These are phyloP conservation scores for Calosoma granatense DNA, from an alignment of 1,140 invertebrate species.

Conservation along the genomic window DNA sequence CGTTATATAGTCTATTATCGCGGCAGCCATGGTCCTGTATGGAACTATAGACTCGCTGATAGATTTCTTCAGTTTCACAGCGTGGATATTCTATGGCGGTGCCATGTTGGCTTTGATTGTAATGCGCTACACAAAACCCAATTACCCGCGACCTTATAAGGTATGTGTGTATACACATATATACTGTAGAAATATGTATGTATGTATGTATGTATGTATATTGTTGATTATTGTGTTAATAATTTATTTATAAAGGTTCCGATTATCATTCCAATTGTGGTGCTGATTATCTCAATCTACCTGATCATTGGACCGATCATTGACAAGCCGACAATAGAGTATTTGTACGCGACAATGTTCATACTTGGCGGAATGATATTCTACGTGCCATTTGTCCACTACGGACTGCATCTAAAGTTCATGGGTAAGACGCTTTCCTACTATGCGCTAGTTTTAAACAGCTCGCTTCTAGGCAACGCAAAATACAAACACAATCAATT, in stretches of 20 bases:
- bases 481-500: background rate
- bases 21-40: conserved; percentile 73
- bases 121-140: conserved; percentile 77
- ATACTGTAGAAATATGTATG: no score
- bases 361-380: conserved; percentile 79
- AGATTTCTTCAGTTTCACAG: conserved; percentile 91
- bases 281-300: conserved; percentile 80
- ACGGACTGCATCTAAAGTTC: conserved; percentile 66
- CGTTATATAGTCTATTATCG: conserved; percentile 52
- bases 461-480: conserved; percentile 5
- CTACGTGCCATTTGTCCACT: conserved; percentile 89
- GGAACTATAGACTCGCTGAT: conserved; percentile 85
- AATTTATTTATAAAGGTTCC: conserved; percentile 61
- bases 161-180: no score
- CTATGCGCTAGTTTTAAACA: conserved; percentile 15
- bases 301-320: conserved; percentile 89
- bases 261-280: conserved; percentile 79
- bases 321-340: conserved; percentile 81
- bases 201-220: conserved; percentile 6
- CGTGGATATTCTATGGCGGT: conserved; percentile 91
- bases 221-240: conserved; percentile 15
- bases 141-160: conserved; percentile 79
- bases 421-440: conserved; percentile 58
- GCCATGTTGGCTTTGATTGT: conserved; percentile 81
- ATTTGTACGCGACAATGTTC: conserved; percentile 83